These are phyloP conservation scores for Conomelus anceps DNA, from an alignment of 2,888 invertebrate species.

Conservation along the genomic window DNA sequence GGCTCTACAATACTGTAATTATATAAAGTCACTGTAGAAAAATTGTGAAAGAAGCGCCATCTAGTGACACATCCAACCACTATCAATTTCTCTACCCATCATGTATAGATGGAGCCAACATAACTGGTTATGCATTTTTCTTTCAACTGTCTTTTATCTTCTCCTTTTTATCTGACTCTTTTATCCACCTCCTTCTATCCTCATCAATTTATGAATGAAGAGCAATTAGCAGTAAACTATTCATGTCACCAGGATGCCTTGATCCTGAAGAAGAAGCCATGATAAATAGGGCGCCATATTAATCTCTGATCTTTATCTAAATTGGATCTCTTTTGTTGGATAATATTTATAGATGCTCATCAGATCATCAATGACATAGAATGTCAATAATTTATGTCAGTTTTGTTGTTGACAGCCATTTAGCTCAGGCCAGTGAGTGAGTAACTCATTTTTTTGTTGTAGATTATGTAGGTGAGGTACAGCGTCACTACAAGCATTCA, in stretches of 20 bases:
- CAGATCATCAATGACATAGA: neutral
- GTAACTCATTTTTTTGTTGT: neutral
- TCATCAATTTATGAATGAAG: neutral
- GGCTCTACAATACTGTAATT: too few relatives aligned
- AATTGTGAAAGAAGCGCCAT: too few relatives aligned
- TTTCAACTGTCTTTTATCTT: too few relatives aligned
- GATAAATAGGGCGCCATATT: neutral
- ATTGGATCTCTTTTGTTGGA: neutral
- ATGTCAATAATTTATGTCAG: neutral
- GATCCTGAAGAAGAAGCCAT: neutral
- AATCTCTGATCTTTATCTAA: neutral
- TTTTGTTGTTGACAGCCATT: neutral
- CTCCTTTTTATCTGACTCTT: too few relatives aligned
- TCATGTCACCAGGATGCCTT: neutral
- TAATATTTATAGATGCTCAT: neutral
- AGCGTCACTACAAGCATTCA: too few relatives aligned
- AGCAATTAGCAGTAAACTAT: neutral
- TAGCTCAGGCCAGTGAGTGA: neutral
- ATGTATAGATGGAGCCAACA: too few relatives aligned
- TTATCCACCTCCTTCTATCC: too few relatives aligned
- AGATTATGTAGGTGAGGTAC: too few relatives aligned
- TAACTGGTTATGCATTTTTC: too few relatives aligned
- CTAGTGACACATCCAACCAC: too few relatives aligned
- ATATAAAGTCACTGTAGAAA: too few relatives aligned
- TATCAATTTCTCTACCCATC: too few relatives aligned